Percentiles rank a stretch among this genome's conserved stretches.
Conservation (phyloP, 2,797 vertebrate genomes). For the Apodemus agrarius region DNA sequence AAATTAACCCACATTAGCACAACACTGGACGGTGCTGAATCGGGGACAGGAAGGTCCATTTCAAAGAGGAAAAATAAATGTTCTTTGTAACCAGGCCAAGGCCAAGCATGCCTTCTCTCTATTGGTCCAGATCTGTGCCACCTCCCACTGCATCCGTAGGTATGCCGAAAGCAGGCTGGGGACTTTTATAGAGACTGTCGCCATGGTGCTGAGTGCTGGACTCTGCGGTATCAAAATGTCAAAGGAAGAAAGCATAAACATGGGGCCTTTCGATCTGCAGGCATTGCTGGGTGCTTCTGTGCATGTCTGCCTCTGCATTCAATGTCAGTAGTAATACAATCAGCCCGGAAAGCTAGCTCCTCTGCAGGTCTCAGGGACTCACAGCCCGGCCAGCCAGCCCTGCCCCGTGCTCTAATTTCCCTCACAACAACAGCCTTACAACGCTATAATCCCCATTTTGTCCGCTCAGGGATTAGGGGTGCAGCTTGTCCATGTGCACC, state of each 20-base stretch:
- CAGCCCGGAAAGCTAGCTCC: neutral
- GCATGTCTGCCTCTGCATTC: neutral
- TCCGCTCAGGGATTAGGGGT: neutral
- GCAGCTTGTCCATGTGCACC: neutral
- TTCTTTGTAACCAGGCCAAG: conserved; percentile 78
- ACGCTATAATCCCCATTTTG: neutral
- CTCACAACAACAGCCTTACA: neutral
- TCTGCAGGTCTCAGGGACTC: neutral
- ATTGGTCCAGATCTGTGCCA: conserved; percentile 80
- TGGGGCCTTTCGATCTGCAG: neutral
- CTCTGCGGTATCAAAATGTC: conserved; percentile 71
- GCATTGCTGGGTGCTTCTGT: neutral
- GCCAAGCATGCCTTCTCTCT: conserved; percentile 47
- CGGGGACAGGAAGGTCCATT: conserved; percentile 74
- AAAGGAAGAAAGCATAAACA: conserved; percentile 22
- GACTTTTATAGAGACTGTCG: conserved; percentile 78
- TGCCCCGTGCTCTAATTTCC: neutral
- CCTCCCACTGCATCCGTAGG: conserved; percentile 69
- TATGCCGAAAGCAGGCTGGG: conserved; percentile 55
- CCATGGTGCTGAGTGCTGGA: conserved; percentile 61
- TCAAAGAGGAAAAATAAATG: conserved; percentile 51
- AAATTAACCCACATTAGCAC: conserved; percentile 74
- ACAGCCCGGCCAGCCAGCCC: neutral
- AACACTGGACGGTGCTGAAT: conserved; percentile 61
- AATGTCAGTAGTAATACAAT: neutral